A percentile compares a stretch with the other conserved stretches of the same genome.
These are phyloP conservation scores for Lagria hirta DNA, from an alignment of 2,888 invertebrate genomes.

Conservation along the genomic window DNA sequence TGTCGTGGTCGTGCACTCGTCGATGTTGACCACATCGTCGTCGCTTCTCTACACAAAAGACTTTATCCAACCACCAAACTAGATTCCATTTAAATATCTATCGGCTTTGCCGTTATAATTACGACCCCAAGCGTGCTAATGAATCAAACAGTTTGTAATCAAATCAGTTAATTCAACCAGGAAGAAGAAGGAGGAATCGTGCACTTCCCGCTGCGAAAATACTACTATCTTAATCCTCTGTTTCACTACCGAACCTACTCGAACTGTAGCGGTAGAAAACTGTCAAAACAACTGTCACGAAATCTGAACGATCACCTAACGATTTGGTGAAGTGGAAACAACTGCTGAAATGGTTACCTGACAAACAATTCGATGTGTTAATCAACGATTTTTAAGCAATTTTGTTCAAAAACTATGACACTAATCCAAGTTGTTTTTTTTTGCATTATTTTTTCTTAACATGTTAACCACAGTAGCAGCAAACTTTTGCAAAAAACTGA, in stretches of 20 bases:
- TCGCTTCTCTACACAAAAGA: constrained; percentile 27
- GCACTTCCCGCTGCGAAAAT: constrained; percentile 21
- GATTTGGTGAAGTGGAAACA: neutral
- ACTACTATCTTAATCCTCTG: constrained; percentile 20
- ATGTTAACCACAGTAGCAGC: too few relatives aligned
- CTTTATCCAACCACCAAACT: neutral
- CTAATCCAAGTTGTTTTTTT: too few relatives aligned
- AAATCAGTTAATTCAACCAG: constrained; percentile 12
- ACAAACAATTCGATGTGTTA: too few relatives aligned
- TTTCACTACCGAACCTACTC: constrained; percentile 12
- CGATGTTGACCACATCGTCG: constrained; percentile 39
- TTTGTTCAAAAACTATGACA: too few relatives aligned
- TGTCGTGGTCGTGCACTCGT: constrained; percentile 42
- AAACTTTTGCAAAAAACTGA: too few relatives aligned
- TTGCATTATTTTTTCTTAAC: too few relatives aligned
- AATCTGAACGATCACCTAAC: constrained; percentile 20
- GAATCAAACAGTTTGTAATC: constrained; percentile 6
- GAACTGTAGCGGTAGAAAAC: constrained; percentile 20
- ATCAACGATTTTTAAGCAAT: too few relatives aligned
- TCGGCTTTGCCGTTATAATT: constrained; percentile 13
- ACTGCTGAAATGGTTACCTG: too few relatives aligned
- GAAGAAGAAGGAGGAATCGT: constrained; percentile 19
- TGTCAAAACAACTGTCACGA: constrained; percentile 23
- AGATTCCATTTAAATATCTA: too few relatives aligned
- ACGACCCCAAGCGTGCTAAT: constrained; percentile 4